Evolutionary conservation across 2,888 invertebrate species (phyloP).

Genomic region (Drosophila crucigera): DNA sequence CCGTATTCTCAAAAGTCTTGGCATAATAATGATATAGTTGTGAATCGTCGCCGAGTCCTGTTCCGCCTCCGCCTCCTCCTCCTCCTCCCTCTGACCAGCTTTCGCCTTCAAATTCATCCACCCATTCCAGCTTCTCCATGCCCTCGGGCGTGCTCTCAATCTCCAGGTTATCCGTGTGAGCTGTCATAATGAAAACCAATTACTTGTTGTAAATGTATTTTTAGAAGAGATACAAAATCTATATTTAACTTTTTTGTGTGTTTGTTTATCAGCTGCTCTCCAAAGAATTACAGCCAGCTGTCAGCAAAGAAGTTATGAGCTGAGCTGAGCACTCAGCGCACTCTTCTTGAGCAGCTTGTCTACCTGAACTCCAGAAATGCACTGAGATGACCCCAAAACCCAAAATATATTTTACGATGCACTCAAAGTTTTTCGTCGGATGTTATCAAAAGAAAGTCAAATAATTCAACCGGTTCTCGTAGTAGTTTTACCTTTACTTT

Average conservation of each 20-base stretch:
- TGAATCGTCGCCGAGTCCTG: conserved; percentile 83
- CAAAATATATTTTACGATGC: not conserved
- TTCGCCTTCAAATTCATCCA: conserved; percentile 88
- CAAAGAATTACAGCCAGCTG: too few relatives aligned
- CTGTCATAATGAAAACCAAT: conserved; percentile 37
- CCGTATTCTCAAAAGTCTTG: conserved; percentile 89
- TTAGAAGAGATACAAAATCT: not conserved
- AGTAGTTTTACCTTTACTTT: not conserved
- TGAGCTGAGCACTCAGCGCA: not conserved
- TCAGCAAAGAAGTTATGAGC: not conserved
- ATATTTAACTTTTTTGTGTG: not conserved
- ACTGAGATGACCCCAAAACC: conserved; percentile 7
- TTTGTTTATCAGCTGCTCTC: not conserved
- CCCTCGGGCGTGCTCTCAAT: conserved; percentile 86
- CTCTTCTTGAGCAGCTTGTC: not conserved
- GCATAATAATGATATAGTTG: conserved; percentile 90
- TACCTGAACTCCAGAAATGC: not conserved
- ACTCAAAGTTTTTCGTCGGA: not conserved
- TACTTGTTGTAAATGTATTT: not conserved
- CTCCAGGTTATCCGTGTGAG: conserved; percentile 70
- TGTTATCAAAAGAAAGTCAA: not conserved
- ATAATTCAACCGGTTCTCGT: not conserved
- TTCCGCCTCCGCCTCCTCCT: not conserved
- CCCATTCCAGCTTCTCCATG: conserved; percentile 91
- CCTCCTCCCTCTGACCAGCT: conserved; percentile 38